Percentiles rank a stretch among this genome's conserved stretches.
Evolutionary conservation across 2,888 invertebrate genomes (phyloP).

Genomic region (Trachelus troglodyta): DNA sequence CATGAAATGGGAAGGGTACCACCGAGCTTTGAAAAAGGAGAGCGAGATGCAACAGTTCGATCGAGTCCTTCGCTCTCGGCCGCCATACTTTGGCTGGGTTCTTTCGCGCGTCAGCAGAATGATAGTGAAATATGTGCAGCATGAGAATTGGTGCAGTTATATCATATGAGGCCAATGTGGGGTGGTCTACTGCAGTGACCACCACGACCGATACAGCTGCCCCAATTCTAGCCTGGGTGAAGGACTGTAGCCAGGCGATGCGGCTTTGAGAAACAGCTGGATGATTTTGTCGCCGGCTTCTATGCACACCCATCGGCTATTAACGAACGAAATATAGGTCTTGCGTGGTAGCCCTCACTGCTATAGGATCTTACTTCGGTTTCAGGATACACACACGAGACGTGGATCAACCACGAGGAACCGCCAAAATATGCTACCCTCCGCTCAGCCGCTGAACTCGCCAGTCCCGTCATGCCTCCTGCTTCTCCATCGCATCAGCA

Average conservation of each 20-base stretch:
- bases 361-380: constrained; percentile 10
- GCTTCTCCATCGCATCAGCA: constrained; percentile 26
- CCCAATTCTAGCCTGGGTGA: neutral
- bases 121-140: neutral
- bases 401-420: constrained; percentile 64
- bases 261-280: neutral
- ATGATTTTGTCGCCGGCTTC: neutral
- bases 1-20: neutral
- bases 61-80: neutral
- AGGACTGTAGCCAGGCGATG: neutral
- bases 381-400: constrained; percentile 61
- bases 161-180: neutral
- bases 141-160: neutral
- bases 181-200: neutral
- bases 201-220: neutral
- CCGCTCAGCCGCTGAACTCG: constrained; percentile 69
- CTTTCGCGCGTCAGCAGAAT: neutral
- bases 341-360: neutral
- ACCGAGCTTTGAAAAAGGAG: neutral
- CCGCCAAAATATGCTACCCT: constrained; percentile 71
- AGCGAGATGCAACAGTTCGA: neutral
- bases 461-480: constrained; percentile 46
- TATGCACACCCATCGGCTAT: neutral
- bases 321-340: neutral
- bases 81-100: neutral